Evolutionary conservation across 2,797 vertebrate species (phyloP), one percentile per base, ranked within the genome.

Genomic region (Acipenser transmontanus): DNA sequence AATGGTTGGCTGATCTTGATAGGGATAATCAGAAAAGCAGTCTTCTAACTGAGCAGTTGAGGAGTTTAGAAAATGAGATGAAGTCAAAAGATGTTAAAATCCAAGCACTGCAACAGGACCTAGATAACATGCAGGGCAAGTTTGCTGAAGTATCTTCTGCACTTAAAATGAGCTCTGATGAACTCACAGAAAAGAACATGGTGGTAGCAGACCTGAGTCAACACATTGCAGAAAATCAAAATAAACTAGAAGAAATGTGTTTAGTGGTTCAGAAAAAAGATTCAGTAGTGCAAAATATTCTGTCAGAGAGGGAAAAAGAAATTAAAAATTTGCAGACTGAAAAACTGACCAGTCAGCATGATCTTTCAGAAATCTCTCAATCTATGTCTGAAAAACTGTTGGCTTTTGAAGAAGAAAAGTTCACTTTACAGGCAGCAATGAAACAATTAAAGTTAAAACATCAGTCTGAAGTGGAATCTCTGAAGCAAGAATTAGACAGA

Each of bases 31-130:
- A 88, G 72, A 81, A 91, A 73, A 94, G 83, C 73, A 80, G 71
- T 65, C 47, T 82, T 49, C 85, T 93, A 7, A 66, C 69, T 72
- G 87, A 90, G 17, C 87, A 90, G 2, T 68, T 93, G 70, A 75
- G 56, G 67, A 77, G 75, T 76, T 80, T 92, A 77, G 85, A 89
- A 76, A 83, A 78, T 77, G 85, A 92, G 69, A 75, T 90, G 59
- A 85, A 84, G 63, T 82, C 81, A 49, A 94, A 94, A 81, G 86
- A 93, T 80, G 77, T 77, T 47, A 76, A 91, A 81, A 88, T 94
- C 64, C 81, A 82, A 61, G 84, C 79, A 79, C 80, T 95, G 72
- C 89, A 91, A 73, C 80, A 83, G 71, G 92, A 94, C 70, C 73
- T 94, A 75, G 83, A 89, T 78, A 66, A 76, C 76, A 77, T 93